Evolutionary conservation across 2,888 invertebrate species (phyloP), one percentile per base, ranked within the genome.

Genomic region (Tyria jacobaeae): DNA sequence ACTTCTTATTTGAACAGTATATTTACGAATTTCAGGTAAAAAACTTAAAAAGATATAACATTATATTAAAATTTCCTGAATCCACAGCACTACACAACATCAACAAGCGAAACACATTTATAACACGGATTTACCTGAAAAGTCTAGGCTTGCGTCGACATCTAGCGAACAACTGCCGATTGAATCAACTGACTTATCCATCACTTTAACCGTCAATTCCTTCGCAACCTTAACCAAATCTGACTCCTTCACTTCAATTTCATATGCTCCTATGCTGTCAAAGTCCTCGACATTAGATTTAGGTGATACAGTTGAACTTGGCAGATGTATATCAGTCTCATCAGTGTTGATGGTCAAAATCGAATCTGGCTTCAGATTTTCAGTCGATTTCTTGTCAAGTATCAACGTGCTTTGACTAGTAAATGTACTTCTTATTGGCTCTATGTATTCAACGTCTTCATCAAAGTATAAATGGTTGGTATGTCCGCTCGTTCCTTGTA

Each of bases 101-200:
- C 62, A 57, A 68, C 74, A 73, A 75, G 75, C 77, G 71, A 74
- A 74, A 75, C 79, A 85, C 78, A 78, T 70, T 67, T 73, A 81
- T 73, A 85, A 79, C 76, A 82, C 74, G 59, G 61, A 82, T 78
- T 94, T 96, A 96, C 96, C 96, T 96, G 96, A 95, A 82, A 96
- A 95, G 82, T 96, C 96, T 66, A 96, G 96, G 83, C 96, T 95
- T 62, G 96, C 96, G 84, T 97, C 97, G 89, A 97, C 97, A 89
- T 97, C 97, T 83, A 97, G 94, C 76, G 97, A 97, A 92, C 97
- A 97, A 93, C 96, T 96, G 80, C 97, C 97, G 82, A 97, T 97
- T 61, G 97, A 97, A 89, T 97, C 97, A 90, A 96, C 95, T 31
- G 96, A 96, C 77, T 96, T 95, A 92, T 96, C 96, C 96, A 96